Evolutionary conservation across 1,140 invertebrate genomes (phyloP), one percentile per base, ranked within the genome.

Genomic region (Onthophagus taurus): DNA sequence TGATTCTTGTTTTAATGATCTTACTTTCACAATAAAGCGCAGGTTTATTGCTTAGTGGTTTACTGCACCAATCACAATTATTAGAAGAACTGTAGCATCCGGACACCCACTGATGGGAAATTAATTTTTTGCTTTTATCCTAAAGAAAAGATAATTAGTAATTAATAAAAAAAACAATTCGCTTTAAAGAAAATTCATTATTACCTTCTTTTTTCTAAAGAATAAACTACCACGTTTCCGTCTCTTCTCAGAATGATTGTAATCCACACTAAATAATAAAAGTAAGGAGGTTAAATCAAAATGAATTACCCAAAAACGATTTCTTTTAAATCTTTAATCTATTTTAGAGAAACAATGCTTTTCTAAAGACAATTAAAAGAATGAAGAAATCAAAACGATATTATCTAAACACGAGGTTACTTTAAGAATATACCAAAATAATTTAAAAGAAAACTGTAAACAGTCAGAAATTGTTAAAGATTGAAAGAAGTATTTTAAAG

Each of bases 181-280:
- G 16, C 19, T 5, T 44, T 19, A 13, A 33, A 43, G 17, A 17
- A 17, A 42, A 42, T 16, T 48, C 20, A 23, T 50, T 31, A 24
- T 56, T 64, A 79, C 78, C 68, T 90, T 90, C 63, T 89, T 88
- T 66, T 87, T 91, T 47, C 87, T 78, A 58, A 90, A 92, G 72
- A 92, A 91, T 31, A 91, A 68, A 44, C 87, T 90, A 29, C 86
- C 86, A 34, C 88, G 72, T 67, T 91, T 92, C 48, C 85, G 74
- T 59, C 85, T 69, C 62, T 92, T 92, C 55, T 85, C 83, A 24
- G 83, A 77, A 57, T 83, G 77, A 58, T 86, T 83, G 53, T 82
- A 86, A n/a, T 74, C 76, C 62, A 74, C 75, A 64, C 72, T 80
- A 61, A 50, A 64, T 61, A 49, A 48, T 47, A 36, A 41, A 47